phyloP scores from a whole-genome alignment of 2,888 invertebrate genomes.

The Papilio gigon region DNA sequence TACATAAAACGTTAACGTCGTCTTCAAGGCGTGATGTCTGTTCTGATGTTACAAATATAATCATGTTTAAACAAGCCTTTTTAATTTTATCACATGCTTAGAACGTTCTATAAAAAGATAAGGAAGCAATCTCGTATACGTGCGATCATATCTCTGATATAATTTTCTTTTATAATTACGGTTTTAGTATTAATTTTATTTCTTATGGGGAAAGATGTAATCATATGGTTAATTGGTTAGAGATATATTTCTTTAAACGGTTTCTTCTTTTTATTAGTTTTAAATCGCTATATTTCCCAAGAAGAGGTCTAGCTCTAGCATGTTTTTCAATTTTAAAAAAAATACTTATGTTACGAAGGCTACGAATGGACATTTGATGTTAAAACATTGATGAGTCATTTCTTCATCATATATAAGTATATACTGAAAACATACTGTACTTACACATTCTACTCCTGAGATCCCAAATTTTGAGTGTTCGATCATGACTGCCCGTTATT shows the following conservation, averaged over 20 bases:
- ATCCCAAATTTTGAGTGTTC: constrained; percentile 99
- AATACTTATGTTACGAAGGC: neutral
- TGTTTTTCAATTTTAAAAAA: neutral
- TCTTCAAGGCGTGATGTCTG: constrained; percentile 24
- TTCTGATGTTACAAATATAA: constrained; percentile 20
- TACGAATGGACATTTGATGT: neutral
- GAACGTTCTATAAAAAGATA: constrained; percentile 16
- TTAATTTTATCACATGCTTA: constrained; percentile 13
- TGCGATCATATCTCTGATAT: constrained; percentile 8
- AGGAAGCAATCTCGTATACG: neutral
- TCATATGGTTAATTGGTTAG: constrained; percentile 3
- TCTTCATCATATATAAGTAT: no score
- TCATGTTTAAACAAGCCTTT: constrained; percentile 5
- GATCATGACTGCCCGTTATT: constrained; percentile 98
- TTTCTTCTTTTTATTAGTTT: neutral
- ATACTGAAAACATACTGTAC: no score
- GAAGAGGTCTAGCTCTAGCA: neutral
- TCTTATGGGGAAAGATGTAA: constrained; percentile 6
- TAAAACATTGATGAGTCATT: neutral
- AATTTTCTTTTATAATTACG: constrained; percentile 14
- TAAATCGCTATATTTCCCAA: neutral
- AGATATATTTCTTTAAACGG: neutral
- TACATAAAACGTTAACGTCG: neutral
- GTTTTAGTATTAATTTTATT: constrained; percentile 13
- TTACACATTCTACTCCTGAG: constrained; percentile 89